These are phyloP conservation scores for Bursaphelenchus mucronatus DNA, from an alignment of 1,140 invertebrate genomes.

Conservation along the genomic window DNA sequence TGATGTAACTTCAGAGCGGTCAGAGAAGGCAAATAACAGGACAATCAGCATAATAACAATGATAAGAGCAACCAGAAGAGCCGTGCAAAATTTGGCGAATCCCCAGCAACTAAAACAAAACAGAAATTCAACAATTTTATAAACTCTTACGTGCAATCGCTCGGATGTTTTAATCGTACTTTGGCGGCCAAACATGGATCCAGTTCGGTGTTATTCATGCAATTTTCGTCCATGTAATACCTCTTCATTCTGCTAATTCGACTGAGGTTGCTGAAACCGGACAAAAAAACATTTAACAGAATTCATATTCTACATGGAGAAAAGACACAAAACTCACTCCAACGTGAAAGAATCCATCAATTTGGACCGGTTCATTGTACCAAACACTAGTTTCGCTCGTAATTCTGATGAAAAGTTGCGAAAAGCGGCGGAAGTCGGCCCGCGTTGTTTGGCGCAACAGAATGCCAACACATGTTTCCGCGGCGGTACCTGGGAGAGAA, in stretches of 20 bases:
- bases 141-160: background rate
- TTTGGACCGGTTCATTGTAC: too few species aligned
- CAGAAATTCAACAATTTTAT: background rate
- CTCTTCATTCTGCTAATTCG: slow-evolving; percentile 4
- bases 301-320: too few species aligned
- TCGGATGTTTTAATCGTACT: background rate
- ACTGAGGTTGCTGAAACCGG: too few species aligned
- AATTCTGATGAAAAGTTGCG: too few species aligned
- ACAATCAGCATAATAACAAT: slow-evolving; percentile 5
- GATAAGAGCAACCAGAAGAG: background rate
- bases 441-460: too few species aligned
- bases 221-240: slow-evolving; percentile 6
- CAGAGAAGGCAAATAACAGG: background rate
- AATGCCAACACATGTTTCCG: too few species aligned
- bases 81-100: background rate
- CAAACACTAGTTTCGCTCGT: too few species aligned
- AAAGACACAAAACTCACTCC: too few species aligned
- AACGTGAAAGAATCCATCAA: too few species aligned
- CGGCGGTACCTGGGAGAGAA: too few species aligned
- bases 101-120: background rate
- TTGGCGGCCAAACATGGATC: slow-evolving; percentile 19
- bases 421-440: too few species aligned
- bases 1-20: background rate
- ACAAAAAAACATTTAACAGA: too few species aligned
- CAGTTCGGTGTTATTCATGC: slow-evolving; percentile 4